These are phyloP conservation scores for Sweltsa coloradensis DNA, from an alignment of 1,140 invertebrate species.

Conservation along the genomic window DNA sequence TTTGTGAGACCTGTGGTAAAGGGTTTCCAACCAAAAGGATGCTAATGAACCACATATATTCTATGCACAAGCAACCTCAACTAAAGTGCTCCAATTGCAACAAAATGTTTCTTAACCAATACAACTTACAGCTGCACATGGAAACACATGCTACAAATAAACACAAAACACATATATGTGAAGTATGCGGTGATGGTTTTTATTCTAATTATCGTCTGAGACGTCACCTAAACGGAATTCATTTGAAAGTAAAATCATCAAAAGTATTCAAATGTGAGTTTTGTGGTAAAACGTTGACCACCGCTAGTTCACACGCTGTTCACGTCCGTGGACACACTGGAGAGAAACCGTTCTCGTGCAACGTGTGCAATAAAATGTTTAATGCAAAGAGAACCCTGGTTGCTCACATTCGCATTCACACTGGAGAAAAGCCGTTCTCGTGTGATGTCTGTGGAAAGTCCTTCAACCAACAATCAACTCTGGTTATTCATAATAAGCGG, in stretches of 20 bases:
- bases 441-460: conserved; percentile 36
- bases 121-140: too few species aligned
- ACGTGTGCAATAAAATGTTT: conserved; percentile 25
- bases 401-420: conserved; percentile 39
- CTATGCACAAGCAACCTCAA: too few species aligned
- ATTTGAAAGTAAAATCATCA: too few species aligned
- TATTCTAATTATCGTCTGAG: too few species aligned
- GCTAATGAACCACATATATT: conserved; percentile 4
- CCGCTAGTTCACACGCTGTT: conserved; percentile 30
- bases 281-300: conserved; percentile 42
- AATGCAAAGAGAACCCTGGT: conserved; percentile 23
- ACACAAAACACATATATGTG: too few species aligned
- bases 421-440: conserved; percentile 44
- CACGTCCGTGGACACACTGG: conserved; percentile 33
- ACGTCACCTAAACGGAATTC: too few species aligned
- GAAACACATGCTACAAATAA: too few species aligned
- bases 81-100: too few species aligned
- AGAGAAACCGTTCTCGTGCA: conserved; percentile 42
- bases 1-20: conserved; percentile 18
- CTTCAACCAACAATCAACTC: conserved; percentile 35
- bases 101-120: too few species aligned
- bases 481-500: conserved; percentile 29
- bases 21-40: conserved; percentile 17
- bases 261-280: conserved; percentile 57
- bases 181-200: too few species aligned